Conservation (phyloP, 2,113 vertebrate genomes). For the Lucifuga dentata region DNA sequence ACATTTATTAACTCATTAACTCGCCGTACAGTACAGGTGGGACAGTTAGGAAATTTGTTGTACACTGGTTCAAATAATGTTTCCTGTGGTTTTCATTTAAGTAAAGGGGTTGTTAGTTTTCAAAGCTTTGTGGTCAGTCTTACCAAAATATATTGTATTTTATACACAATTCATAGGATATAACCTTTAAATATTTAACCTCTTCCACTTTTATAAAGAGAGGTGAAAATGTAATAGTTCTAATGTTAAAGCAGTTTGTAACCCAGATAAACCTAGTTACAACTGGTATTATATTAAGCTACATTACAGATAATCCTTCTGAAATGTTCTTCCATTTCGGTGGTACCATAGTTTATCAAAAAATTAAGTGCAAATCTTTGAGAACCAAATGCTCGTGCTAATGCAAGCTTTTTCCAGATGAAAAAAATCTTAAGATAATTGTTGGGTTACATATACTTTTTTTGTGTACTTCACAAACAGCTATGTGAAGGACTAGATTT, state of each 20-base stretch:
- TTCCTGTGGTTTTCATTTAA: conserved; percentile 12
- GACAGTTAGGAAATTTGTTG: conserved; percentile 75
- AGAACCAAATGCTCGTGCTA: conserved; percentile 64
- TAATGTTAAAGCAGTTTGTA: conserved; percentile 13
- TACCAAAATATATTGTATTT: conserved; percentile 72
- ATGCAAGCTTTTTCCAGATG: background rate
- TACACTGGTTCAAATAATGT: conserved; percentile 58
- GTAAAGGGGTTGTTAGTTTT: conserved; percentile 28
- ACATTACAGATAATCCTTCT: background rate
- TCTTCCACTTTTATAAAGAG: background rate
- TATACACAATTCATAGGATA: conserved; percentile 53
- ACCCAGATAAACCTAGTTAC: conserved; percentile 14
- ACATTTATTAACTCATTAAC: conserved; percentile 62
- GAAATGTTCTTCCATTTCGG: conserved; percentile 11
- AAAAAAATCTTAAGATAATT: background rate
- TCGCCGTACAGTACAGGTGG: conserved; percentile 77
- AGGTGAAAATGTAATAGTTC: conserved; percentile 9
- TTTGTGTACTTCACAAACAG: background rate
- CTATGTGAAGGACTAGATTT: background rate
- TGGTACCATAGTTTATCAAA: conserved; percentile 11
- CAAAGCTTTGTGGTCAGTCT: conserved; percentile 62
- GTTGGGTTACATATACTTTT: background rate
- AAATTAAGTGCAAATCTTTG: conserved; percentile 67
- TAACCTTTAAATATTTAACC: no score
- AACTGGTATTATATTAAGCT: conserved; percentile 11